Evolutionary conservation across 2,797 vertebrate species (phyloP).

Genomic region (Sylvilagus floridanus): DNA sequence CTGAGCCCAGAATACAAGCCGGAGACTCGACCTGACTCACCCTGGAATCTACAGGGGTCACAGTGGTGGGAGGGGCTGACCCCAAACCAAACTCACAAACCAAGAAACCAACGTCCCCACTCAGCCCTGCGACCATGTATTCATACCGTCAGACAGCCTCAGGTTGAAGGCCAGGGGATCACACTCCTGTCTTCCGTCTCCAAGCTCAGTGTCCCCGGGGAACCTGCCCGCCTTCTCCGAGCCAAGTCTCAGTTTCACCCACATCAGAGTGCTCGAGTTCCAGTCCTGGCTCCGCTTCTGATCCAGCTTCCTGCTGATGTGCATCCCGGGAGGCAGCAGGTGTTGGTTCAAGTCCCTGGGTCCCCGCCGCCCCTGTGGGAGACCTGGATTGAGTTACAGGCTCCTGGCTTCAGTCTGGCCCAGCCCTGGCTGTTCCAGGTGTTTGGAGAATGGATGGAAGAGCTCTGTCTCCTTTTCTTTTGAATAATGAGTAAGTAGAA

Average conservation of each 20-base stretch:
- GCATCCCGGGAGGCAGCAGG: too few relatives aligned
- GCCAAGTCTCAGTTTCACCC: background rate
- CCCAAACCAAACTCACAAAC: conserved; percentile 22
- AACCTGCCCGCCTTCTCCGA: background rate
- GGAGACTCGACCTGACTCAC: conserved; percentile 61
- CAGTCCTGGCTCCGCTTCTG: too few relatives aligned
- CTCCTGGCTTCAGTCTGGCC: too few relatives aligned
- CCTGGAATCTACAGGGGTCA: conserved; percentile 44
- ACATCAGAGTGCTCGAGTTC: too few relatives aligned
- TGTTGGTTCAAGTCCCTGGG: too few relatives aligned
- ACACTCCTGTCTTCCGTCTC: background rate
- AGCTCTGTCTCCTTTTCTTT: too few relatives aligned
- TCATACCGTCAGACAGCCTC: background rate
- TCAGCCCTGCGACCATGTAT: background rate
- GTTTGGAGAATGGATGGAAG: too few relatives aligned
- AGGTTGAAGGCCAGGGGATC: background rate
- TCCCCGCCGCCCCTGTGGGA: too few relatives aligned
- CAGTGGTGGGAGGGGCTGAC: background rate
- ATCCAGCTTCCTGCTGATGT: background rate
- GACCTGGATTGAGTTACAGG: too few relatives aligned
- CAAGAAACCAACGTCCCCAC: background rate
- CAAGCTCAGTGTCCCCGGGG: background rate
- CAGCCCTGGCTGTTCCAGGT: too few relatives aligned
- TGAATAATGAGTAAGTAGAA: too few relatives aligned
- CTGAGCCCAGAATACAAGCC: conserved; percentile 33